These are phyloP conservation scores for Diaperis boleti DNA, from an alignment of 2,888 invertebrate species.

Conservation along the genomic window DNA sequence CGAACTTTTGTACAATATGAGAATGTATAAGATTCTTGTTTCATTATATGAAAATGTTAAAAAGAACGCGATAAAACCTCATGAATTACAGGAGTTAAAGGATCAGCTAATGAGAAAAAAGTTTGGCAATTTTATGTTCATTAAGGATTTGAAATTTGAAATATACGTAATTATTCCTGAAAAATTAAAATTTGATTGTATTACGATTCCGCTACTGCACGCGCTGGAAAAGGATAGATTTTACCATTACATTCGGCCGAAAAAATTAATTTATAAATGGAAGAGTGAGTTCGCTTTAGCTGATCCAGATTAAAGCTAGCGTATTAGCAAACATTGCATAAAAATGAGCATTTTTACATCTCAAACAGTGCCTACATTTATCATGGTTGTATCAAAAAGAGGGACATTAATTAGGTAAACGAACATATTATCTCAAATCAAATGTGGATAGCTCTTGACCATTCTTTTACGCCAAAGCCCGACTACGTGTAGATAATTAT, in stretches of 20 bases:
- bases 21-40: conserved; percentile 1
- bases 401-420: not conserved
- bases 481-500: conserved; percentile 1
- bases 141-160: not conserved
- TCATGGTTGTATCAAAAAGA: too few species aligned
- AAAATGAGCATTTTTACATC: not conserved
- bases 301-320: not conserved
- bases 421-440: too few species aligned
- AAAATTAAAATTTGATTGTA: not conserved
- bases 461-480: not conserved
- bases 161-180: not conserved
- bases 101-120: conserved; percentile 11
- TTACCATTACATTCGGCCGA: not conserved
- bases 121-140: conserved; percentile 1
- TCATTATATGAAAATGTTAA: conserved; percentile 1
- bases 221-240: not conserved
- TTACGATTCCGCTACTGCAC: not conserved
- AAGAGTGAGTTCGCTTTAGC: not conserved
- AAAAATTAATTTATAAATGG: conserved; percentile 5
- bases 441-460: too few species aligned
- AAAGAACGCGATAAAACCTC: conserved; percentile 1
- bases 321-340: not conserved
- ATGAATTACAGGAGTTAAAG: conserved; percentile 4
- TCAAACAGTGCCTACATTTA: not conserved
- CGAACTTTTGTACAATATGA: too few species aligned